These are phyloP conservation scores for Lycaon pictus DNA, from an alignment of 2,113 vertebrate species.

Conservation along the genomic window DNA sequence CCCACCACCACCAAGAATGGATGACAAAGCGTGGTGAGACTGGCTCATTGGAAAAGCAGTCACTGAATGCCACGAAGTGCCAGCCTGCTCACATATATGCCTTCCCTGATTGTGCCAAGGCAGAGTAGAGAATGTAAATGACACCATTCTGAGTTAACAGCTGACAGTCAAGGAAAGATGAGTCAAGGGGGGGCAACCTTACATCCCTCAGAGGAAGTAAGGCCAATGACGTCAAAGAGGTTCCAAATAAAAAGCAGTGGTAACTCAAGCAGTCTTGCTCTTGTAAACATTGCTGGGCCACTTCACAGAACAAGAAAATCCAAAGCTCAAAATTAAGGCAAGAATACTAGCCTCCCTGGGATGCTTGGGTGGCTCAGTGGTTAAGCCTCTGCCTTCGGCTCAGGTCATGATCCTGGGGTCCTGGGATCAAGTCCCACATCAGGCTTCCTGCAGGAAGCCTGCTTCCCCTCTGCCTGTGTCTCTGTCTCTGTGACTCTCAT, in stretches of 20 bases:
- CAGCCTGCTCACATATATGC: not conserved
- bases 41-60: not conserved
- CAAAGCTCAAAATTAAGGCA: not conserved
- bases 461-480: no score
- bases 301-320: not conserved
- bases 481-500: no score
- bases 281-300: slow-evolving; percentile 42
- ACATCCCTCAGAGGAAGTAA: slow-evolving; percentile 42
- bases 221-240: slow-evolving; percentile 49
- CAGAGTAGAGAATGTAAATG: not conserved
- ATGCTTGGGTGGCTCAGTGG: no score
- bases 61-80: not conserved
- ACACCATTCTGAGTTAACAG: not conserved
- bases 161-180: not conserved
- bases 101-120: not conserved
- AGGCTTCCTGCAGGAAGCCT: no score
- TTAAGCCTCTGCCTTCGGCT: no score
- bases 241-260: not conserved
- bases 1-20: fast-evolving
- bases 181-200: not conserved
- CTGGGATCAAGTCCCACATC: no score
- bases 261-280: slow-evolving; percentile 49
- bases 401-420: no score
- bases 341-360: not conserved
- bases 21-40: not conserved